Percentiles rank a stretch among this genome's conserved stretches.
These are phyloP conservation scores for Parasteatoda tepidariorum DNA, from an alignment of 1,140 invertebrate species.

Conservation along the genomic window DNA sequence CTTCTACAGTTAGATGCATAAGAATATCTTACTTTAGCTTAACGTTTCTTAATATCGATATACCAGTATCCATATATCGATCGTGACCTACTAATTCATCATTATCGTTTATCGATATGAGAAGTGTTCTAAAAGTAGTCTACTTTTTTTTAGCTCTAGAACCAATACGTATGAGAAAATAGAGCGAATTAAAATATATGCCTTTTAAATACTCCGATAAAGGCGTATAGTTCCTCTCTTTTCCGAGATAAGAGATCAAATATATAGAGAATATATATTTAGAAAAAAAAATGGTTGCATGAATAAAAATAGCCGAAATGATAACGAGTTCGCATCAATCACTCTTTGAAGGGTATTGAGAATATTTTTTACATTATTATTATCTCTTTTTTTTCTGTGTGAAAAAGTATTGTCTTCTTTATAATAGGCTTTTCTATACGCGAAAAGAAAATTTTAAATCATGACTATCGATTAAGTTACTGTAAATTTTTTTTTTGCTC, in stretches of 20 bases:
- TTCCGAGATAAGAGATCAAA: not conserved
- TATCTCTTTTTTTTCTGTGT: not conserved
- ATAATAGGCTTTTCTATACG: not conserved
- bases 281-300: constrained; percentile 20
- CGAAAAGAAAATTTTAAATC: constrained; percentile 42
- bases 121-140: constrained; percentile 46
- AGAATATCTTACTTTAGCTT: constrained; percentile 15
- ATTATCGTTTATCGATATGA: constrained; percentile 55
- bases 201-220: constrained; percentile 47
- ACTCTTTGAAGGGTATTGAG: constrained; percentile 36
- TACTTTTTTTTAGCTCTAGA: not conserved
- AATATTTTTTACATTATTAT: constrained; percentile 9
- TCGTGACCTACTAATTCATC: constrained; percentile 54
- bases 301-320: constrained; percentile 53
- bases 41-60: constrained; percentile 45
- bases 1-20: constrained; percentile 8
- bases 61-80: constrained; percentile 41
- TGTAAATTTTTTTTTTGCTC: too few species aligned
- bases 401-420: not conserved
- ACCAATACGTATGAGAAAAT: constrained; percentile 3
- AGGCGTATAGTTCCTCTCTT: not conserved
- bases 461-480: constrained; percentile 27
- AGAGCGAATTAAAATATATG: constrained; percentile 50
- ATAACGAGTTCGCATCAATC: constrained; percentile 50
- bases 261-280: constrained; percentile 8